Percentiles rank a stretch among this genome's conserved stretches.
phyloP scores from a whole-genome alignment of 35 echinoderm and acorn worm species.

The Ophioderma brevispina region DNA sequence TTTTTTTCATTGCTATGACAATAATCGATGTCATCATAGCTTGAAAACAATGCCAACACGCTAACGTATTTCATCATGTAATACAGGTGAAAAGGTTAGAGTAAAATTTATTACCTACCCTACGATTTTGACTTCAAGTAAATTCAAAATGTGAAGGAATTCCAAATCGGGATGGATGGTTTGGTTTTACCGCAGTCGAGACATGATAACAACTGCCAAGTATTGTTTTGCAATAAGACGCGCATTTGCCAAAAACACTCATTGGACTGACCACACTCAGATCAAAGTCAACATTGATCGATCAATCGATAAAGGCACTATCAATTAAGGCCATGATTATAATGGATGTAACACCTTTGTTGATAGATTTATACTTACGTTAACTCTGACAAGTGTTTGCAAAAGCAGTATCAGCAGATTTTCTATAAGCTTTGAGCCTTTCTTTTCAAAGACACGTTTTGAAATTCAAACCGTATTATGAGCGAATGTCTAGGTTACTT shows the following conservation, averaged over 20 bases:
- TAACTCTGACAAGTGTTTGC: neutral
- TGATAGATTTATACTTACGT: neutral
- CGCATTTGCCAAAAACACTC: neutral
- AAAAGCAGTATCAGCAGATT: neutral
- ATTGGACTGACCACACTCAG: too few species aligned
- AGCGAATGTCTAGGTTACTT: neutral
- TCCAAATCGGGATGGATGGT: neutral
- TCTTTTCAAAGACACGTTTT: too few species aligned
- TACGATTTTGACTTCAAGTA: neutral
- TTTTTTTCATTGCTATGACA: neutral
- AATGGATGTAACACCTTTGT: neutral
- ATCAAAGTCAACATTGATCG: too few species aligned
- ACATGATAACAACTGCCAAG: neutral
- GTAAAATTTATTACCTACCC: neutral
- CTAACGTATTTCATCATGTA: neutral
- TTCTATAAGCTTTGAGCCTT: neutral
- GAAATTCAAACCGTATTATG: neutral
- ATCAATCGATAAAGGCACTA: neutral
- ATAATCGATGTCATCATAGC: neutral
- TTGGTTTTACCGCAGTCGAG: neutral
- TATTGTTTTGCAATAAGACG: neutral
- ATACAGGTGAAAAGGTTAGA: neutral
- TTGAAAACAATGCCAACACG: neutral
- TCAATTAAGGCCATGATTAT: neutral
- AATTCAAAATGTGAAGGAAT: slow-evolving; percentile 1